Base-by-base conservation (phyloP, 1,140 invertebrate genomes). In the Tetraneura akinire region DNA sequence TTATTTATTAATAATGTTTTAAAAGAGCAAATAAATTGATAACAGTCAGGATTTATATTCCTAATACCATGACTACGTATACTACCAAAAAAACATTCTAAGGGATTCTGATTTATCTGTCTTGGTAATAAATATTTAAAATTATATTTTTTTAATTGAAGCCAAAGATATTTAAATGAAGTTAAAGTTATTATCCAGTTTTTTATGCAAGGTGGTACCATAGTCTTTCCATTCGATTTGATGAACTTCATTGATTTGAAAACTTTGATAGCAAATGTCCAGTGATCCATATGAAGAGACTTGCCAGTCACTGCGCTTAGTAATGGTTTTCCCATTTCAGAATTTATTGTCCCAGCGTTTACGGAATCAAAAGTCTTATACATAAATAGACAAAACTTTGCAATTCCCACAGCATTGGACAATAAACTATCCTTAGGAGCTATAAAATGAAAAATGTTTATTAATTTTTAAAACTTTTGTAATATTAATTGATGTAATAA, bases 1-100 rank as follows among this genome's bases (percentile, higher is more conserved):
- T 68, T 68, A 23, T 68, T 68, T 45, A 68, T 68, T n/a, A 68
- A 45, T 68, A 68, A 68, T 1, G 64, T 70, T 70, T 23, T 70
- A 47, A 49, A 70, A 4, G 66, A 70, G 47, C 21, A 70, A 47
- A 70, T 49, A 23, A 70, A 70, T 47, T 70, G 66, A 14, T 47
- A 70, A 49, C 3, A 47, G 45, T 70, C 18, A 14, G 66, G 66
- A 70, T 70, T 70, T 13, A 49, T 70, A 5, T 47, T 70, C 16
- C 66, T 47, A 6, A 70, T 14, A 70, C 66, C 66, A 49, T 70
- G 66, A 4, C 66, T 70, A 49, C 66, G 66, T 14, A 70, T 4
- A 70, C 21, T 49, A 49, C 42, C 66, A 26, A 47, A 70, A 1
- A 70, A 70, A 49, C 66, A 47, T 14, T 70, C 66, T 23, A 47